phyloP scores from a whole-genome alignment of 2,113 vertebrate genomes.

The Cryptotis parvus region DNA sequence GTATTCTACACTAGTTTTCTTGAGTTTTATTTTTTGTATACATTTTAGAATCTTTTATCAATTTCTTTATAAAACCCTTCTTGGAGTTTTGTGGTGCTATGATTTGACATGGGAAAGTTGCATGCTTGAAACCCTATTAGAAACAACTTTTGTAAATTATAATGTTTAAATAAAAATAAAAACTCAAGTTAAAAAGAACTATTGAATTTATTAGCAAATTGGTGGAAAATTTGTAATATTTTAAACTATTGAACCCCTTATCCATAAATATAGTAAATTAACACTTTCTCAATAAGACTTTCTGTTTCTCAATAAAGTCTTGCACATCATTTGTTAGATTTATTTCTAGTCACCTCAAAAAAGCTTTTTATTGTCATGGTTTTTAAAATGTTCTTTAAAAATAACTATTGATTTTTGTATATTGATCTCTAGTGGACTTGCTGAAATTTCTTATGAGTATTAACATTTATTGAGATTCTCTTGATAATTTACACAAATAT shows the following conservation, averaged over 20 bases:
- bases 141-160: too few species aligned
- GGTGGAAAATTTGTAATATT: slow-evolving; percentile 44
- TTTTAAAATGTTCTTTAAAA: slow-evolving; percentile 72
- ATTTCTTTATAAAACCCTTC: slow-evolving; percentile 39
- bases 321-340: slow-evolving; percentile 67
- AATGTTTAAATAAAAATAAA: too few species aligned
- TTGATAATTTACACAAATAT: slow-evolving; percentile 36
- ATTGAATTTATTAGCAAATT: slow-evolving; percentile 56
- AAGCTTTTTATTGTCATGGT: slow-evolving; percentile 61
- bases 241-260: not conserved
- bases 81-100: slow-evolving; percentile 27
- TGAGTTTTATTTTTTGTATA: not conserved
- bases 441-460: slow-evolving; percentile 61
- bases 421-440: slow-evolving; percentile 67
- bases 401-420: slow-evolving; percentile 74
- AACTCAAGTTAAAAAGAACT: not conserved
- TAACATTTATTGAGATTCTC: slow-evolving; percentile 62
- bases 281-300: slow-evolving; percentile 60
- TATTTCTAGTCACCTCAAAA: slow-evolving; percentile 69
- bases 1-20: too few species aligned
- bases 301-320: slow-evolving; percentile 64
- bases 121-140: too few species aligned
- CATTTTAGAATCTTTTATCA: slow-evolving; percentile 46
- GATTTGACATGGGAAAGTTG: too few species aligned
- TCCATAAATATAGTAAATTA: slow-evolving; percentile 51